Base-by-base conservation (phyloP, 2,888 invertebrate species). In the Drosophila mulleri region DNA sequence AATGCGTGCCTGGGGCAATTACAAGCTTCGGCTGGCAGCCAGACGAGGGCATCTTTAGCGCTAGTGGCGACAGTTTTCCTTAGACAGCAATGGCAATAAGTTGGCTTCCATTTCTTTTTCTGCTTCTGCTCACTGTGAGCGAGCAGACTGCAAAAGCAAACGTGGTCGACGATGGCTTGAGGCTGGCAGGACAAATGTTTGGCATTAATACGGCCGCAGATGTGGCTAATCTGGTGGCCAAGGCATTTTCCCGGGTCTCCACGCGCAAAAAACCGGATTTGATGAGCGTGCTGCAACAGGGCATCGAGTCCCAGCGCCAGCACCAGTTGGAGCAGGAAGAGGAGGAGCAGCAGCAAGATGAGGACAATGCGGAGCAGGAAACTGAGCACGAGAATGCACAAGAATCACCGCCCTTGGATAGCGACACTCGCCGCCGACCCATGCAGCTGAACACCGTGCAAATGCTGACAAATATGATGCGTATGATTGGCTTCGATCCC, bases 401-500 rank as follows among this genome's bases (percentile, higher is more conserved):
- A 37, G 85, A 85, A 20, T 65, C 80, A 8, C 84, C 84, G 12
- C 83, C 85, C 2, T 50, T 70, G 16, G 77, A 73, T 6, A 53
- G 61, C 16, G 64, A 26, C 16, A 57, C 60, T 1, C 66, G 59
- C 1, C 54, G 60, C 2, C 72, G 73, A 4, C 78, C 74, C 0
- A 12, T 62, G 5, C 79, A 82, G 12, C 81, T 88, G 50, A 82
- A 73, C 35, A 80, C 81, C 6, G 76, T 82, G 1, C 80, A 88
- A 71, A 79, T 91, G 69, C 70, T 93, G 41, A 81, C 83, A 8
- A 94, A 94, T 16, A 94, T 96, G 80, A 94, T 97, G 72, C 94
- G 95, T 53, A 92, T 97, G 63, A 94, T 97, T 78, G 97, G 97
- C 23, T 94, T 97, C 59, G 96, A 97, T 91, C 94, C 96, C 0